Conservation (phyloP, 2,888 invertebrate species). For the Euplagia quadripunctaria region DNA sequence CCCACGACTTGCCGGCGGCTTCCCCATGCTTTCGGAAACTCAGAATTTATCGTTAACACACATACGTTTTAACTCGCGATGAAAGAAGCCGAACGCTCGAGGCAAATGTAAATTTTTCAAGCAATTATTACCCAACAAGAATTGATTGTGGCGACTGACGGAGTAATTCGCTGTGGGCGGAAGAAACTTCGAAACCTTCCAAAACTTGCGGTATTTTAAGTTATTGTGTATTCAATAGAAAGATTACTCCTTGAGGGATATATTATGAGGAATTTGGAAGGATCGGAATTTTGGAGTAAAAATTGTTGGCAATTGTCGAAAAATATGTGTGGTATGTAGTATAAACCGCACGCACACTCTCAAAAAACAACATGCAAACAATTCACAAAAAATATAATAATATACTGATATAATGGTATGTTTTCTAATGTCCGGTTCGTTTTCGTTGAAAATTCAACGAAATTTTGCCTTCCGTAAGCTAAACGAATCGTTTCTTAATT, state of each 20-base stretch:
- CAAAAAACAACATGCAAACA: background rate
- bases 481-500: no score
- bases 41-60: slow-evolving; percentile 65
- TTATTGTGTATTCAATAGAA: slow-evolving; percentile 26
- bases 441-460: no score
- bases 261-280: slow-evolving; percentile 32
- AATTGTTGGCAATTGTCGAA: slow-evolving; percentile 14
- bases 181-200: slow-evolving; percentile 20
- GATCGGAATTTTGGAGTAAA: slow-evolving; percentile 27
- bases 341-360: background rate
- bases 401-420: no score
- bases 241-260: slow-evolving; percentile 42
- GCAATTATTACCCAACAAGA: slow-evolving; percentile 52
- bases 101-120: slow-evolving; percentile 56
- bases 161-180: slow-evolving; percentile 44
- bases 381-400: background rate
- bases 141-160: slow-evolving; percentile 42
- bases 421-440: no score
- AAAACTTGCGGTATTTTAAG: slow-evolving; percentile 27
- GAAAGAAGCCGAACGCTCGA: slow-evolving; percentile 59
- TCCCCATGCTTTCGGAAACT: slow-evolving; percentile 62
- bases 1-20: slow-evolving; percentile 63
- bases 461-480: no score
- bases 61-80: slow-evolving; percentile 54
- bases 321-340: slow-evolving; percentile 11